Conservation (phyloP, 2,888 invertebrate species). For the Scaptomyza flava region DNA sequence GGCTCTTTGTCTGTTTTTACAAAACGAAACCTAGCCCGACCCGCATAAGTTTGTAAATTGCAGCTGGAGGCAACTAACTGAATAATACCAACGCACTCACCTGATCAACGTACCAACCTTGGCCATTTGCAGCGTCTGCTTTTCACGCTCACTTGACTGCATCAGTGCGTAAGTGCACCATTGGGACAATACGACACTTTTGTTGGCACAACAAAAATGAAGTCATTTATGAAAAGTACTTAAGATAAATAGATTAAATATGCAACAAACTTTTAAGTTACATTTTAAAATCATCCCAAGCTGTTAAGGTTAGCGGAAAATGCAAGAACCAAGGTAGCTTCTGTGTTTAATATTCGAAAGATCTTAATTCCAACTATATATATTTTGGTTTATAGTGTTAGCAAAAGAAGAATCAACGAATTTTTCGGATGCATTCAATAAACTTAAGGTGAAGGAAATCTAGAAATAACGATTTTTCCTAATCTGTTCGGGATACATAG, state of each 20-base stretch:
- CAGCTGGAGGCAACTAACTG: constrained; percentile 31
- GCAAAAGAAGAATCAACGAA: too few relatives aligned
- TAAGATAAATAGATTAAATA: constrained; percentile 5
- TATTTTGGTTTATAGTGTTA: too few relatives aligned
- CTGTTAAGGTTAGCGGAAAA: neutral
- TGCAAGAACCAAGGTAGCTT: too few relatives aligned
- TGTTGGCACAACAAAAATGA: neutral
- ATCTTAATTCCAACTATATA: too few relatives aligned
- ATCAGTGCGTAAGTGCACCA: constrained; percentile 21
- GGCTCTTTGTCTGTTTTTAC: constrained; percentile 31
- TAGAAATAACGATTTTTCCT: too few relatives aligned
- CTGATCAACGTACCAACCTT: constrained; percentile 5
- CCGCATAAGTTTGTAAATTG: constrained; percentile 57
- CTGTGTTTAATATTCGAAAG: too few relatives aligned
- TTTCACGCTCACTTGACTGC: constrained; percentile 58
- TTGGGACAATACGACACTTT: neutral
- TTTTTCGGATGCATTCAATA: too few relatives aligned
- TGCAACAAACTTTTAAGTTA: neutral
- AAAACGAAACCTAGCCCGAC: neutral
- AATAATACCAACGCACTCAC: constrained; percentile 32
- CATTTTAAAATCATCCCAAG: neutral
- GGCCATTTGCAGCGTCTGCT: constrained; percentile 39
- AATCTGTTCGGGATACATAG: too few relatives aligned
- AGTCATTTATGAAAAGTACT: constrained; percentile 8
- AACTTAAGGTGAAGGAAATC: too few relatives aligned